Percentiles rank a stretch among this genome's conserved stretches.
Conservation (phyloP, 2,797 vertebrate genomes). For the Mus minutoides region DNA sequence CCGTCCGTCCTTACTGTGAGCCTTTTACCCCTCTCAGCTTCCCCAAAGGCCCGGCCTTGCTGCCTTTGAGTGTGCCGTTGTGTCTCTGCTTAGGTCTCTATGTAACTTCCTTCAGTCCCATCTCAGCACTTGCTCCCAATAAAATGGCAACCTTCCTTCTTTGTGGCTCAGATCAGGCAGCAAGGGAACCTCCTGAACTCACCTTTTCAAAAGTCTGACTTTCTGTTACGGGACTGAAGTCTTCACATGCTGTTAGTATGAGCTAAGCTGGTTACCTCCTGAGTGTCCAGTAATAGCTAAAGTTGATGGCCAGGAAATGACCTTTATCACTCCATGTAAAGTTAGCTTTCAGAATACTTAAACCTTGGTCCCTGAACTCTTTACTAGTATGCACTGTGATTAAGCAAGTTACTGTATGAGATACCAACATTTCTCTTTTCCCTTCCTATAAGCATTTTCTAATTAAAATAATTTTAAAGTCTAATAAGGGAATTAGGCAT, state of each 20-base stretch:
- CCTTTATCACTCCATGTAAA: background rate
- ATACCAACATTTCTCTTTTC: background rate
- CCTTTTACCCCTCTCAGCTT: background rate
- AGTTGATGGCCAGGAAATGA: background rate
- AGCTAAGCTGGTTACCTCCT: background rate
- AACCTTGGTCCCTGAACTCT: background rate
- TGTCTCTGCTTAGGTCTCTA: background rate
- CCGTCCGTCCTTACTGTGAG: background rate
- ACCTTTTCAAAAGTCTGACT: background rate
- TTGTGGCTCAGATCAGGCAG: background rate
- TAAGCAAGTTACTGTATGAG: background rate
- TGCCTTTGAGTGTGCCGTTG: background rate
- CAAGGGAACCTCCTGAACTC: background rate
- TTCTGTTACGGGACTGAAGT: background rate
- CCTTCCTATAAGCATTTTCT: conserved; percentile 16
- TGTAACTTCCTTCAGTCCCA: background rate
- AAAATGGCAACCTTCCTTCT: background rate
- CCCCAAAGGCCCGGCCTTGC: background rate
- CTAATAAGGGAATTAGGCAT: conserved; percentile 33
- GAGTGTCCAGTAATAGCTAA: background rate
- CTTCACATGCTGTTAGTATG: background rate
- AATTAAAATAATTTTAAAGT: conserved; percentile 1
- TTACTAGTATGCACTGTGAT: background rate
- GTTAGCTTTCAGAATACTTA: background rate
- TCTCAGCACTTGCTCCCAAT: background rate